A percentile compares a stretch with the other conserved stretches of the same genome.
Conservation (phyloP, 2,888 invertebrate species). For the Papilio elwesi region DNA sequence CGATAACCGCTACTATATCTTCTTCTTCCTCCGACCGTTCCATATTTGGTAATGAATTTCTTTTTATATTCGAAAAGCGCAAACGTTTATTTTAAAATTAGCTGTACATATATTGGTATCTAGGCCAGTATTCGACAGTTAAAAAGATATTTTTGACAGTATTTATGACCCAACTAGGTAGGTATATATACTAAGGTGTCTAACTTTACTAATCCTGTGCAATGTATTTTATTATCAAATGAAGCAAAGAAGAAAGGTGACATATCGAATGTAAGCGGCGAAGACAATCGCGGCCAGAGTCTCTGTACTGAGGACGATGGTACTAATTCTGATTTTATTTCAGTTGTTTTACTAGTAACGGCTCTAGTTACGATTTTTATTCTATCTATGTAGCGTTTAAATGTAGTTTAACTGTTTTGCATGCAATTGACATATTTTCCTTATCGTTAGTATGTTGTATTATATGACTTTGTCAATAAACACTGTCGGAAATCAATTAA, state of each 20-base stretch:
- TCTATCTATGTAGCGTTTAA: too few species aligned
- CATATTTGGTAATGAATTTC: too few species aligned
- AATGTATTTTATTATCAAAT: conserved; percentile 65
- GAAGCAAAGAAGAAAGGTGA: conserved; percentile 81
- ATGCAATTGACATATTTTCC: conserved; percentile 7
- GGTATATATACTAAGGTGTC: background rate
- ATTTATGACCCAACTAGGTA: too few species aligned
- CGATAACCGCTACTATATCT: too few species aligned
- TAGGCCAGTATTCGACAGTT: too few species aligned
- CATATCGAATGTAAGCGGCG: conserved; percentile 67
- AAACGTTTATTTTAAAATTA: too few species aligned
- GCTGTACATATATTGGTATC: too few species aligned
- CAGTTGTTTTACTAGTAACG: conserved; percentile 29
- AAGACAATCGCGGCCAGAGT: conserved; percentile 62
- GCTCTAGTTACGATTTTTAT: conserved; percentile 4
- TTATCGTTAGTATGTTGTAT: background rate
- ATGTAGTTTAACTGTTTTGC: background rate
- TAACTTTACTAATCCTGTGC: conserved; percentile 11
- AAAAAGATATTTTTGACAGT: too few species aligned
- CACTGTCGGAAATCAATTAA: background rate
- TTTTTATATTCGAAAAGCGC: too few species aligned
- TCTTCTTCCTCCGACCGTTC: too few species aligned
- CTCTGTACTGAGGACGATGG: conserved; percentile 69
- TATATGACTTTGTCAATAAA: conserved; percentile 5
- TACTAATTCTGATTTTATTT: conserved; percentile 57